Evolutionary conservation across 2,113 vertebrate genomes (phyloP), one percentile per base, ranked within the genome.

Genomic region (Nothobranchius kuhntae): DNA sequence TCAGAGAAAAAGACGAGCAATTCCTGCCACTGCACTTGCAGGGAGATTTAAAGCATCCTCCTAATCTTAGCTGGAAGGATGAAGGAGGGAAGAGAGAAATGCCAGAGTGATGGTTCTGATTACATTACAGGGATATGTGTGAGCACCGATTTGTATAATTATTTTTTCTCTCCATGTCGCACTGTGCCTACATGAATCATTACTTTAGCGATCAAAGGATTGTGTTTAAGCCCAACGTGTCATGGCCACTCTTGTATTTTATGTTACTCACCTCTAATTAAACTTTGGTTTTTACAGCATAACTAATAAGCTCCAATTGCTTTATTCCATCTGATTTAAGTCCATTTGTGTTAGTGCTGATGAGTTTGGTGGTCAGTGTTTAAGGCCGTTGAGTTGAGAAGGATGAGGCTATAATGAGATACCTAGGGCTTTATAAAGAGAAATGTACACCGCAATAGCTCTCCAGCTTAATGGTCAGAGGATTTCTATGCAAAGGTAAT

Each of bases 321-420:
- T 54, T 78, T 51, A 81, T 82, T 54, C 72, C 70, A 74, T 85
- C 61, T 30, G 40, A 67, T 82, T 68, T 62, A 79, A 61, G 81
- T 76, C 62, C 71, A 50, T 67, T 83, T 80, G 71, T 71, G 68
- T 76, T 54, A 77, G 77, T 81, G 71, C 73, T 61, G 71, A 86
- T 85, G 72, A 86, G 35, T 77, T 85, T 78, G 14, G 78, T 73
- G 85, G 82, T 78, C 74, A 77, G 65, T 59, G 65, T 73, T 78
- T 74, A 81, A 78, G 81, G 62, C 55, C 52, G 77, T 40, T 42
- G 77, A 42, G 59, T 74, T 83, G 40, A 72, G 62, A 70, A 61
- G 58, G 63, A 61, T 79, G 68, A 46, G 66, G 68, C 68, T 78
- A 38, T 87, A 83, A 80, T 81, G 77, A 50, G 60, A 45, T 68